Evolutionary conservation across 1,140 invertebrate species (phyloP), one percentile per base, ranked within the genome.

Genomic region (Dendroctonus ponderosae): DNA sequence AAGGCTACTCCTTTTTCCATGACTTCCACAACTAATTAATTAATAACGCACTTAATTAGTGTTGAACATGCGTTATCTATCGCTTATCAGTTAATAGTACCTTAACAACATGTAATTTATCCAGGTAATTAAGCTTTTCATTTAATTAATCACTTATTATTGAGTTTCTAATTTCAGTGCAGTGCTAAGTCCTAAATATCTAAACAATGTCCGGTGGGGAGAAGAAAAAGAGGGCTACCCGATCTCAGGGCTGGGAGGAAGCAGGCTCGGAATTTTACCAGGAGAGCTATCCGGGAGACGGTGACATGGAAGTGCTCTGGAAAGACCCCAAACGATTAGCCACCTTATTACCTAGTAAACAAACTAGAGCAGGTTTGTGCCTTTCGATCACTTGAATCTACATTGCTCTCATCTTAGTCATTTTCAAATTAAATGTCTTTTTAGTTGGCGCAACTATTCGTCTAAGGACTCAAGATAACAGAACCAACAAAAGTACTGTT

Each of bases 251-350:
- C 5, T 92, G 91, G 91, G 91, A 92, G 80, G 90, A 92, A 77
- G 91, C 91, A 38, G 90, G 90, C 0, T 86, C 85, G 6, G 91
- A 93, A 80, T 93, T 93, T 81, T 92, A 92, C 80, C 89, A 91
- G 76, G 91, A 92, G 78, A 85, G 88, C 72, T 93, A 92, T 79
- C 90, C 90, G 2, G 87, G 84, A 0, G 87, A 90, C 69, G 82
- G 84, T 40, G 88, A 90, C 69, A 78, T 86, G 51, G 83, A 85
- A 58, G 76, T 83, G 5, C 78, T 85, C 46, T 87, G 89, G 72
- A 82, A 85, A 71, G 88, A 91, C 79, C 87, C 89, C 9, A 85
- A 87, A 14, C 86, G 89, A 58, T 82, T 91, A 59, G 86, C 89
- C 0, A 92, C 89, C 14, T 76, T 91, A 57, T 78, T 91, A 58